These are phyloP conservation scores for Dicyrtoma fusca DNA, from an alignment of 2,888 invertebrate genomes.

Conservation along the genomic window DNA sequence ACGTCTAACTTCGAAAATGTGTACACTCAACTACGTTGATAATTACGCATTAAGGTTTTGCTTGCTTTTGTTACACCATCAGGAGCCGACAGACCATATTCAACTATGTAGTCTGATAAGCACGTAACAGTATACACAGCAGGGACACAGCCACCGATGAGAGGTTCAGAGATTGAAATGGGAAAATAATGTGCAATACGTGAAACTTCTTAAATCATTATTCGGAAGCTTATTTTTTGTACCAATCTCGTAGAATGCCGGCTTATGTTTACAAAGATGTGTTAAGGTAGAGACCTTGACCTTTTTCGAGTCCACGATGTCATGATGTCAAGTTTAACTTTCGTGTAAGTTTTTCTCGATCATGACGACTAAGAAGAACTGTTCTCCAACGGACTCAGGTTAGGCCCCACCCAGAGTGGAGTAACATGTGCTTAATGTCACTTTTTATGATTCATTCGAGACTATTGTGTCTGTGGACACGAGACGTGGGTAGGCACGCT, in stretches of 20 bases:
- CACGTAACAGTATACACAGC: slow-evolving; percentile 19
- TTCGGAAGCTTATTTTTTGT: background rate
- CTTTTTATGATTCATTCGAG: slow-evolving; percentile 24
- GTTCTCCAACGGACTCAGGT: slow-evolving; percentile 38
- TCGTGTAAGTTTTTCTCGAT: background rate
- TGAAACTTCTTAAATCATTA: too few relatives aligned
- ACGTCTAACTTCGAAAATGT: too few relatives aligned
- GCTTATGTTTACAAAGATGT: slow-evolving; percentile 17
- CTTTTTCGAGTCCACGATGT: slow-evolving; percentile 30
- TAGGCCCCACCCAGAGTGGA: slow-evolving; percentile 40
- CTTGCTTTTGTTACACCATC: too few relatives aligned
- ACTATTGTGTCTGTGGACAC: slow-evolving; percentile 28
- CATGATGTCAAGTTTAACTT: slow-evolving; percentile 8
- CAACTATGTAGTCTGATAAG: slow-evolving; percentile 5
- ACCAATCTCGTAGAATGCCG: slow-evolving; percentile 33
- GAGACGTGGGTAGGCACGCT: slow-evolving; percentile 36
- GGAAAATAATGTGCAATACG: background rate
- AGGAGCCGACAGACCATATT: slow-evolving; percentile 5
- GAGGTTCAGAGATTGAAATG: slow-evolving; percentile 28
- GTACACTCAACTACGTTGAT: too few relatives aligned
- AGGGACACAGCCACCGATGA: slow-evolving; percentile 39
- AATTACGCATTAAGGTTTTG: too few relatives aligned
- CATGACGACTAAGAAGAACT: slow-evolving; percentile 1
- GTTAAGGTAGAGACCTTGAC: slow-evolving; percentile 27
- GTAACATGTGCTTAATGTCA: background rate